phyloP scores from a whole-genome alignment of 2,113 vertebrate species.

The Chaenogobius annularis region DNA sequence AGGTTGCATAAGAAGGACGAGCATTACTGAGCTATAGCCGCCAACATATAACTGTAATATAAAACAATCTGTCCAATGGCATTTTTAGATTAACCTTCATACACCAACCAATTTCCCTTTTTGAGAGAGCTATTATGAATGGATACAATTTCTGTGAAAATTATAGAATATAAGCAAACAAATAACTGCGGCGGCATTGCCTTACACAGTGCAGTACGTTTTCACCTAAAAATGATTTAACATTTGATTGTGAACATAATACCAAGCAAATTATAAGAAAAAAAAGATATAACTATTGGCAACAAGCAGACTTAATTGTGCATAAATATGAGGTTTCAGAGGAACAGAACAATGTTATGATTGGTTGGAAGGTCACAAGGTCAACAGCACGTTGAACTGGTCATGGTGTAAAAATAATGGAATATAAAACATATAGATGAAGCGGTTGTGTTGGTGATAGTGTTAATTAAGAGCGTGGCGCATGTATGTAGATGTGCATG shows the following conservation, averaged over 20 bases:
- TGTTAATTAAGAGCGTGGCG: conserved; percentile 50
- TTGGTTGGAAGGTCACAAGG: not conserved
- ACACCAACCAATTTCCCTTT: too few relatives aligned
- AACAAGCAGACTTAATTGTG: not conserved
- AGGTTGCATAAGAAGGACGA: too few relatives aligned
- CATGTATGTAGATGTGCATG: conserved; percentile 46
- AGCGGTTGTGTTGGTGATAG: conserved; percentile 1
- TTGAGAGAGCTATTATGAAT: too few relatives aligned
- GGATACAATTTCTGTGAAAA: too few relatives aligned
- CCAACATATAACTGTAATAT: not conserved
- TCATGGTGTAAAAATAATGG: not conserved
- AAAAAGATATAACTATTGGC: not conserved
- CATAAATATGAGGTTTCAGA: not conserved
- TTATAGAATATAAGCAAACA: too few relatives aligned
- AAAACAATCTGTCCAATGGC: not conserved
- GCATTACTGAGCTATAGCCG: too few relatives aligned
- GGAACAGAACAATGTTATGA: not conserved
- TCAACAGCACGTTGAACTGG: not conserved
- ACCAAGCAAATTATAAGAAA: not conserved
- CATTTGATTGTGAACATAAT: not conserved
- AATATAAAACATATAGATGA: not conserved
- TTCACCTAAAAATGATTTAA: too few relatives aligned
- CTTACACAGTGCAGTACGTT: too few relatives aligned
- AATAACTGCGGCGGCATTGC: too few relatives aligned
- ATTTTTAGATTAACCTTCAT: not conserved